Percentiles rank a stretch among this genome's conserved stretches.
Conservation (phyloP, 2,888 invertebrate species). For the Automeris io region DNA sequence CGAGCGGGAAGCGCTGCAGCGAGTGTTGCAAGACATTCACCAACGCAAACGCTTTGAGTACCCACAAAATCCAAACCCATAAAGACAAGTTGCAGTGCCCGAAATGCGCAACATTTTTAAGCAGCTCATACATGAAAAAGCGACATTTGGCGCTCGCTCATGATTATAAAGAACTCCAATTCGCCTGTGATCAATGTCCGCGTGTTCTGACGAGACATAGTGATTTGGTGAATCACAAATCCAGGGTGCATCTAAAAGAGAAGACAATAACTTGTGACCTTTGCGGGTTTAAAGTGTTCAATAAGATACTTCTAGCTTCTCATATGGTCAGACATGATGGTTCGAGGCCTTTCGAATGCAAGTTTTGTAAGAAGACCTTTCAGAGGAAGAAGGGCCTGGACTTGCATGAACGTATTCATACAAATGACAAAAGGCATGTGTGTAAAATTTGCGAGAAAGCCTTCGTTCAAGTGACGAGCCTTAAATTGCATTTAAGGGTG, state of each 20-base stretch:
- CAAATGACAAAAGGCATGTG: conserved; percentile 28
- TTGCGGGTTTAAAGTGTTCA: background rate
- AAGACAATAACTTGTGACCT: background rate
- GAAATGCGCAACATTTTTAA: background rate
- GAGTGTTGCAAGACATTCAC: background rate
- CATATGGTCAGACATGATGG: conserved; percentile 13
- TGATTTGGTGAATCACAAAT: background rate
- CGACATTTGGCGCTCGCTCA: background rate
- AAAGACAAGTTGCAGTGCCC: background rate
- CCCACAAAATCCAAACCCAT: background rate
- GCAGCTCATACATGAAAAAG: background rate
- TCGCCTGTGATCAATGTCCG: background rate
- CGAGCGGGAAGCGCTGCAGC: no score
- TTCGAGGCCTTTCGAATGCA: conserved; percentile 49
- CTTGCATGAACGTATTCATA: conserved; percentile 35
- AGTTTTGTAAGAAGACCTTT: conserved; percentile 44
- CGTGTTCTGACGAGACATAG: background rate
- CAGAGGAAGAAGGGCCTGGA: conserved; percentile 26
- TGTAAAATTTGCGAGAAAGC: conserved; percentile 30
- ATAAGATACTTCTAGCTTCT: background rate
- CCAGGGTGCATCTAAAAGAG: background rate
- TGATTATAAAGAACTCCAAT: background rate
- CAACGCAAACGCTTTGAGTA: background rate
- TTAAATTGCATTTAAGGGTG: conserved; percentile 28
- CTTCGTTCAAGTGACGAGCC: conserved; percentile 37